Percentiles rank a stretch among this genome's conserved stretches.
phyloP scores from a whole-genome alignment of 2,888 invertebrate genomes.

The Phortica magna region DNA sequence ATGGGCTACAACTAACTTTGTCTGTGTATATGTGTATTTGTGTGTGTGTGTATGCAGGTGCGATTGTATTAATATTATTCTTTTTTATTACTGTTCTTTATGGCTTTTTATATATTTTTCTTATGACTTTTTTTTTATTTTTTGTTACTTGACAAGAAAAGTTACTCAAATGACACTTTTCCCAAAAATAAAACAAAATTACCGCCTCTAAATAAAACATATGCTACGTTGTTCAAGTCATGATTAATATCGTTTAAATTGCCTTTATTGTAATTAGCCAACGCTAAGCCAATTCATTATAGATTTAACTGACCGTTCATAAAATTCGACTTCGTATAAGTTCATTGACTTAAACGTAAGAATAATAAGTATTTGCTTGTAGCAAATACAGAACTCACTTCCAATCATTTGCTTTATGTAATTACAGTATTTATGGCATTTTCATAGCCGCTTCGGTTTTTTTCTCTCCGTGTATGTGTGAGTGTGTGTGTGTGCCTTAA shows the following conservation, averaged over 20 bases:
- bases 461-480: background rate
- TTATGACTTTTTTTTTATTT: background rate
- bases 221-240: background rate
- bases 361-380: background rate
- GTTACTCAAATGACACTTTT: too few species aligned
- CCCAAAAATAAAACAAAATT: too few species aligned
- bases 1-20: background rate
- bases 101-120: background rate
- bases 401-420: background rate
- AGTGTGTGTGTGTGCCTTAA: background rate
- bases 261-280: background rate
- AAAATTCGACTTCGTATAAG: background rate
- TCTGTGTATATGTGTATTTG: background rate
- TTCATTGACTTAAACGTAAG: background rate
- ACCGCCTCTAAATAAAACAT: background rate
- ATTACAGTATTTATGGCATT: background rate
- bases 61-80: background rate
- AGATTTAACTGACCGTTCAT: background rate
- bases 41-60: conserved; percentile 2
- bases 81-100: background rate
- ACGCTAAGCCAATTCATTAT: background rate
- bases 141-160: too few species aligned
- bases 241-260: background rate
- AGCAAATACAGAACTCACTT: background rate
- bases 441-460: background rate